Evolutionary conservation across 2,113 vertebrate genomes (phyloP).

Genomic region (Upupa epops): DNA sequence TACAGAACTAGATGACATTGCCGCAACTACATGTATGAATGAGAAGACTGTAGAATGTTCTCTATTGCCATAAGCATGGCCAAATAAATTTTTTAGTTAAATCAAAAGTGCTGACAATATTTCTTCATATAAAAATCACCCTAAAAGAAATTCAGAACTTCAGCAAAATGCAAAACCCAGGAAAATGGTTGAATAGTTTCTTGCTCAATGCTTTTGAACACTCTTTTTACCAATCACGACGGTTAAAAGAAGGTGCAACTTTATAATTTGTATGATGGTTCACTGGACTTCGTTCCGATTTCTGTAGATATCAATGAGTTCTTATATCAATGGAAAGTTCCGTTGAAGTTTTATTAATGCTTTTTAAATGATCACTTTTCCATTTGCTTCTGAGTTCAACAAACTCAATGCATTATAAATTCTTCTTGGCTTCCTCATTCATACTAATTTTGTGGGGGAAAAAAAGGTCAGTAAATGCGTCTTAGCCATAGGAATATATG

Average conservation of each 20-base stretch:
- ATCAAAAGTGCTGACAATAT: not conserved
- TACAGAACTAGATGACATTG: not conserved
- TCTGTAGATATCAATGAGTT: not conserved
- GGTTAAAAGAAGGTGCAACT: not conserved
- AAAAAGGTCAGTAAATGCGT: not conserved
- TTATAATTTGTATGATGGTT: not conserved
- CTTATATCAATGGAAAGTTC: not conserved
- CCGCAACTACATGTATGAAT: not conserved
- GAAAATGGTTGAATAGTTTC: not conserved
- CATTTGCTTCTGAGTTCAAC: not conserved
- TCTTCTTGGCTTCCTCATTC: not conserved
- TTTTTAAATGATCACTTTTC: not conserved
- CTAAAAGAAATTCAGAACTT: not conserved
- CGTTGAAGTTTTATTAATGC: not conserved
- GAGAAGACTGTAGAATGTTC: not conserved
- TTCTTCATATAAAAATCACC: not conserved
- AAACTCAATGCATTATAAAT: not conserved
- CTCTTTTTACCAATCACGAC: not conserved
- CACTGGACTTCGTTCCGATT: not conserved
- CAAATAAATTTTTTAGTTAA: not conserved
- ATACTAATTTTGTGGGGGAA: not conserved
- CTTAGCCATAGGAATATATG: not conserved
- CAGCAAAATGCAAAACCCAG: not conserved
- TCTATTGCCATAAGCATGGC: not conserved
- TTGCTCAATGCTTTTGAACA: not conserved